These are phyloP conservation scores for Cephalotes varians DNA, from an alignment of 2,888 invertebrate species.

Conservation along the genomic window DNA sequence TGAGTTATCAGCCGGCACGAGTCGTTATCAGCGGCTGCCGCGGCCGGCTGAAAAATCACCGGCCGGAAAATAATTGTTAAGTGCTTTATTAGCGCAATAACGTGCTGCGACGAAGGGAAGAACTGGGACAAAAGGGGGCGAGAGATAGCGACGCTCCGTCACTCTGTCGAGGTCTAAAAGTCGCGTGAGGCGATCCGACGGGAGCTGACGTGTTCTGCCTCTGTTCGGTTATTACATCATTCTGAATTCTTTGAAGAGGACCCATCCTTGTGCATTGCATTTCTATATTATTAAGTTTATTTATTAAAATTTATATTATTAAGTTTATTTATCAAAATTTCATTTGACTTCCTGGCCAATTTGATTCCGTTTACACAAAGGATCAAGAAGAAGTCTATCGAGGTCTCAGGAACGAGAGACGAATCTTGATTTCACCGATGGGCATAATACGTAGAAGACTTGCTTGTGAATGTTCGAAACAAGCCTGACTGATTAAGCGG, in stretches of 20 bases:
- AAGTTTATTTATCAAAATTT: no score
- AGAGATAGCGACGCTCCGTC: slow-evolving; percentile 66
- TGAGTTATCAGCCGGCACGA: slow-evolving; percentile 62
- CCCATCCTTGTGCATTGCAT: no score
- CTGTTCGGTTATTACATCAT: no score
- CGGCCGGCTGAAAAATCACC: slow-evolving; percentile 72
- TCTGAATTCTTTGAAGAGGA: no score
- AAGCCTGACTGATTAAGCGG: background rate
- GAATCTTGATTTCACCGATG: background rate
- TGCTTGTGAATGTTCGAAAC: background rate
- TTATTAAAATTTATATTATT: no score
- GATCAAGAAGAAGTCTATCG: no score
- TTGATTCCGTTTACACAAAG: no score
- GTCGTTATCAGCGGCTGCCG: slow-evolving; percentile 68
- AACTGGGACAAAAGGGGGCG: slow-evolving; percentile 61
- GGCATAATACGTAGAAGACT: background rate
- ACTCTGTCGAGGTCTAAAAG: no score
- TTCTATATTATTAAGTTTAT: no score
- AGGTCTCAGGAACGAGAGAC: slow-evolving; percentile 7
- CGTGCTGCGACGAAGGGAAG: slow-evolving; percentile 57
- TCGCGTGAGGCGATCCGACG: no score
- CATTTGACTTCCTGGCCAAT: no score
- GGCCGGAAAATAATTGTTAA: slow-evolving; percentile 76
- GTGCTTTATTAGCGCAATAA: slow-evolving; percentile 76
- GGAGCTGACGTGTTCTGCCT: no score